phyloP scores from a whole-genome alignment of 2,888 invertebrate species.

The Isoperla grammatica region DNA sequence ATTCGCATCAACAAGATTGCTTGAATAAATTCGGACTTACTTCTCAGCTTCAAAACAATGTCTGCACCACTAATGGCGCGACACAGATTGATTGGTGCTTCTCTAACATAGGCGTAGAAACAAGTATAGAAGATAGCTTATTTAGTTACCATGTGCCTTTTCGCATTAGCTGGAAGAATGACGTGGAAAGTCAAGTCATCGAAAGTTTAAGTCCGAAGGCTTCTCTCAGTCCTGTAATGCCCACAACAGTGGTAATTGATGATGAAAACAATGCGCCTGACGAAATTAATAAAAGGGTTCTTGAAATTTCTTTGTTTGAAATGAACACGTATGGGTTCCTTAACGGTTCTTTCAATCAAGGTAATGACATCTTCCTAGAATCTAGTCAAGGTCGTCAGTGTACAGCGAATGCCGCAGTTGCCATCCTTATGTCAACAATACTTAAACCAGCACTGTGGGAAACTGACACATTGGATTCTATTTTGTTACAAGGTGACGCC shows the following conservation, averaged over 20 bases:
- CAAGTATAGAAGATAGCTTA: background rate
- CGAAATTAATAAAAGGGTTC: background rate
- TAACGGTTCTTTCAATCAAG: conserved; percentile 2
- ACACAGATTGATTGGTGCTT: conserved; percentile 12
- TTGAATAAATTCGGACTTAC: background rate
- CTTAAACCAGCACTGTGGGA: background rate
- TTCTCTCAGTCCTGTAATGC: no score
- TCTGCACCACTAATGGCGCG: background rate
- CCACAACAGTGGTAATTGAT: no score
- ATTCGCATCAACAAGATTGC: background rate
- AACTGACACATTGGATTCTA: background rate
- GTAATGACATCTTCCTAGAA: background rate
- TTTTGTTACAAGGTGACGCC: background rate
- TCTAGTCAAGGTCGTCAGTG: conserved; percentile 3
- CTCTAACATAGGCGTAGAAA: background rate
- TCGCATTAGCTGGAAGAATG: background rate
- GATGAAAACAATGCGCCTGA: background rate
- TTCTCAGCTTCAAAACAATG: background rate
- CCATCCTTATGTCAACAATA: background rate
- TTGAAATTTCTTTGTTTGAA: background rate
- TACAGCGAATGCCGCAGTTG: background rate
- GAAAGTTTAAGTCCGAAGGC: no score
- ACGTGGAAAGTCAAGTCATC: background rate
- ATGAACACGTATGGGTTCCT: background rate
- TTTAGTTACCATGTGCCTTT: background rate